These are phyloP conservation scores for Drosophila leonis DNA, from an alignment of 2,888 invertebrate genomes.

Conservation along the genomic window DNA sequence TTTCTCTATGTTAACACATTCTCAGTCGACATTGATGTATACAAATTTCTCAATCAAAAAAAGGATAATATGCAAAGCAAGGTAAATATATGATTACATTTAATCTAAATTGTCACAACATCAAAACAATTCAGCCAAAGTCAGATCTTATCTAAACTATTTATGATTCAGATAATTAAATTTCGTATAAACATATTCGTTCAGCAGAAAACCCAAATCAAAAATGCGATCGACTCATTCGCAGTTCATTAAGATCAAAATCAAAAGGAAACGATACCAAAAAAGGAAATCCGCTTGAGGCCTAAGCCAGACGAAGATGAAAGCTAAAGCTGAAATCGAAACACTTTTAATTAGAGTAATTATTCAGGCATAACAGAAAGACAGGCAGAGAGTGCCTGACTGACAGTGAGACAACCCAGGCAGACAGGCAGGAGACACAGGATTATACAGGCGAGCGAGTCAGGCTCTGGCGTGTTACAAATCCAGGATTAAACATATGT, in stretches of 20 bases:
- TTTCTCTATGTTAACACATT: too few species aligned
- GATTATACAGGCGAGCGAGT: slow-evolving; percentile 35
- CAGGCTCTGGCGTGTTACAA: slow-evolving; percentile 66
- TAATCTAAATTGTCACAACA: slow-evolving; percentile 8
- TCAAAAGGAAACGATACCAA: slow-evolving; percentile 20
- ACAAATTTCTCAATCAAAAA: too few species aligned
- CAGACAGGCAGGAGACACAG: slow-evolving; percentile 23
- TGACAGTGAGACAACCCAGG: neutral
- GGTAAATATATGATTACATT: neutral
- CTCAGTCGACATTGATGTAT: too few species aligned
- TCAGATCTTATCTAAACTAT: neutral
- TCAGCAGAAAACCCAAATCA: neutral
- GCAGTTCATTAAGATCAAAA: slow-evolving; percentile 41
- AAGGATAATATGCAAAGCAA: neutral
- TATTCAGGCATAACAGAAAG: slow-evolving; percentile 68
- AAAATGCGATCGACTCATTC: slow-evolving; percentile 19
- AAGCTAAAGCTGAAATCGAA: slow-evolving; percentile 60
- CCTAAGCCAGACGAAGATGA: slow-evolving; percentile 47
- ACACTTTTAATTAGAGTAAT: slow-evolving; percentile 76
- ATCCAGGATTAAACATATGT: slow-evolving; percentile 77
- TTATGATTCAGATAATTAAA: slow-evolving; percentile 28
- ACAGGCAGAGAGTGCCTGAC: slow-evolving; percentile 24
- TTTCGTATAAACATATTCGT: neutral
- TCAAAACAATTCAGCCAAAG: neutral
- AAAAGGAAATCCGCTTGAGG: slow-evolving; percentile 57